phyloP scores from a whole-genome alignment of 23 tunicate species.

The Ciona savignyi region DNA sequence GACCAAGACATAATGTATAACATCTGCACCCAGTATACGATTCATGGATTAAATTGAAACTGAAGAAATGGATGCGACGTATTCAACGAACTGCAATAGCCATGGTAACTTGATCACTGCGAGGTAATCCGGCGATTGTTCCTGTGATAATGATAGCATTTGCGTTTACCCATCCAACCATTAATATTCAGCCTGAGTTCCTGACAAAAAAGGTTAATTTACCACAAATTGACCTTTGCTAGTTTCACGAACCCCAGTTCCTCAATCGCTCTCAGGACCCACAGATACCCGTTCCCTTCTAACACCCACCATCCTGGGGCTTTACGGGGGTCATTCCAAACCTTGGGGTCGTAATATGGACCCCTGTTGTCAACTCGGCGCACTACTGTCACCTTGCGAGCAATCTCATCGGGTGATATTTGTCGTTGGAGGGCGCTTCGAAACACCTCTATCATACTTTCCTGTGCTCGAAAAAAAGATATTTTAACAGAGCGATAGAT shows the following conservation, averaged over 20 bases:
- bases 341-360: constrained; percentile 7
- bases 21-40: too few relatives aligned
- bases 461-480: not conserved
- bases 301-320: constrained; percentile 35
- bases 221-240: constrained; percentile 22
- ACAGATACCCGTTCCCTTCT: constrained; percentile 27
- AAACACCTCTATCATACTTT: not conserved
- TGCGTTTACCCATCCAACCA: not conserved
- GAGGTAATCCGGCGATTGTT: too few relatives aligned
- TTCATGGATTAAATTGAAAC: too few relatives aligned
- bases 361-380: constrained; percentile 1
- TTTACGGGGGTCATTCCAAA: constrained; percentile 6
- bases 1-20: too few relatives aligned
- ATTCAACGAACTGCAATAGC: too few relatives aligned
- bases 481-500: not conserved
- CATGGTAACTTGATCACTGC: too few relatives aligned
- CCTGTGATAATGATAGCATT: too few relatives aligned
- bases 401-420: constrained; percentile 16
- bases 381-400: constrained; percentile 22
- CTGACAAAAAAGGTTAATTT: too few relatives aligned
- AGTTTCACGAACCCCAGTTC: constrained; percentile 4
- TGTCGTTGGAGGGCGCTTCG: constrained; percentile 7
- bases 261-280: constrained; percentile 25
- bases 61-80: too few relatives aligned
- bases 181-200: too few relatives aligned